Evolutionary conservation across 2,888 invertebrate genomes (phyloP), one percentile per base, ranked within the genome.

Genomic region (Zaprionus obscuricornis): DNA sequence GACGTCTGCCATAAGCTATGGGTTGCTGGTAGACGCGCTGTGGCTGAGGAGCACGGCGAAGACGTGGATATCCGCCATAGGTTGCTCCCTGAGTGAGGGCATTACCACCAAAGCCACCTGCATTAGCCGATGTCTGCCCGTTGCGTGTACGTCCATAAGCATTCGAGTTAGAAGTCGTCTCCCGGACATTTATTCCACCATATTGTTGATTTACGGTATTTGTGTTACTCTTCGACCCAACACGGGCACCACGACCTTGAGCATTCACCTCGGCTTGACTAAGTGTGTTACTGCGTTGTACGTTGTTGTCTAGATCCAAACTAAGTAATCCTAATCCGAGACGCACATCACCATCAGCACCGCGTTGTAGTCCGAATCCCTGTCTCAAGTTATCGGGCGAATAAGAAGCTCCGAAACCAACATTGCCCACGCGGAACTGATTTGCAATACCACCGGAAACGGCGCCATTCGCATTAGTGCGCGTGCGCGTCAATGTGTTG

Each of bases 401-500:
- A 0, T 89, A 42, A 1, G 89, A 88, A 1, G 88, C 81, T 0
- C 87, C 89, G 3, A 90, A 29, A 0, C 84, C 89, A 0, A 88
- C 2, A 0, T 86, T 70, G 1, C 89, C 90, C 8, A 90, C 42
- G 36, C 89, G 85, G 20, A 90, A 69, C 31, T 88, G 86, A 62
- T 89, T 69, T 0, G 76, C 58, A 5, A 88, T 2, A 6, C 89
- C 64, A 2, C 71, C 79, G 0, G 87, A 81, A 0, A 85, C 73
- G 6, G 70, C 76, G 0, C 88, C 88, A 52, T 88, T 88, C 2
- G 82, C 79, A 5, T 78, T 64, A 2, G 85, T 78, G 33, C 72
- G 60, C 0, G 86, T 76, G 7, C 83, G 77, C 2, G 89, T 88
- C 26, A 89, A 11, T 0, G 89, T 89, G 37, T 87, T 87, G 33